Evolutionary conservation across 2,888 invertebrate species (phyloP), one percentile per base, ranked within the genome.

Genomic region (Hanleya hanleyi): DNA sequence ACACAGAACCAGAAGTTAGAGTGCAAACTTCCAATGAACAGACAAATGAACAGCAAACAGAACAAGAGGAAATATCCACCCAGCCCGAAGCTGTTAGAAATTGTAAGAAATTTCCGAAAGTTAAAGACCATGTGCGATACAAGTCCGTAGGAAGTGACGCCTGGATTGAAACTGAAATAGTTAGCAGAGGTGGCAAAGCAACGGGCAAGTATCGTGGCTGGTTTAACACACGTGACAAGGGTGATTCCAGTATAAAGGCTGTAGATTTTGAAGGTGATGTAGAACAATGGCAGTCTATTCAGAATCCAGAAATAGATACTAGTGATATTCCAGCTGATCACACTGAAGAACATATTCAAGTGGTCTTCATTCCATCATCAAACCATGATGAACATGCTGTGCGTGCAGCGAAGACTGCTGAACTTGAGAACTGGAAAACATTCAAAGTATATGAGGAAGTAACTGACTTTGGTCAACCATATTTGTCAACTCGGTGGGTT

Each of bases 21-120:
- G n/a, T n/a, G n/a, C n/a, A n/a, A n/a, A n/a, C n/a, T n/a, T n/a
- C n/a, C n/a, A n/a, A n/a, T n/a, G n/a, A n/a, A n/a, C n/a, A n/a
- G n/a, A n/a, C n/a, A n/a, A n/a, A n/a, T n/a, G n/a, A n/a, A n/a
- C n/a, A n/a, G n/a, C n/a, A n/a, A n/a, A n/a, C n/a, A n/a, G n/a
- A n/a, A n/a, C n/a, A n/a, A n/a, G n/a, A n/a, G n/a, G n/a, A n/a
- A n/a, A n/a, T n/a, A n/a, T n/a, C n/a, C n/a, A n/a, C n/a, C n/a
- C n/a, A n/a, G n/a, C n/a, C n/a, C n/a, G n/a, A n/a, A n/a, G n/a
- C n/a, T n/a, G n/a, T n/a, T n/a, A n/a, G n/a, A n/a, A n/a, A n/a
- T n/a, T n/a, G n/a, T n/a, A n/a, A n/a, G n/a, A 71, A 65, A 50
- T 76, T 47, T 26, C 50, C 70, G n/a, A 29, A 35, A 32, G 65